Evolutionary conservation across 2,797 vertebrate genomes (phyloP), one percentile per base, ranked within the genome.

Genomic region (Xiphorhynchus erythropygius): DNA sequence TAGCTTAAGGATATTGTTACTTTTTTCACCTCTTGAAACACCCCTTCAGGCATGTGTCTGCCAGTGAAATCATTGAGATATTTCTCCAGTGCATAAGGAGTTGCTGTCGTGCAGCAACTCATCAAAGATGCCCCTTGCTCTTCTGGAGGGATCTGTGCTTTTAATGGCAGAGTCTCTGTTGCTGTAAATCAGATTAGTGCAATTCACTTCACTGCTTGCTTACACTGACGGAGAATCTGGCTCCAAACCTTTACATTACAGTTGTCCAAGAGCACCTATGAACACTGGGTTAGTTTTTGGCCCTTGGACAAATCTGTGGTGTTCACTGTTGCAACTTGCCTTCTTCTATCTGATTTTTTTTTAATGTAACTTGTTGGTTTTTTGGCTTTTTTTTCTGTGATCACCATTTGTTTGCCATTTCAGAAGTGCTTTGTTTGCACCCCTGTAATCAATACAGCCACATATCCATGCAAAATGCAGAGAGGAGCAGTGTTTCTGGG

Each of bases 1-100:
- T 94, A 95, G 80, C 94, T 95, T 91, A 84, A 93, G 91, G 96
- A 89, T 94, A 94, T 87, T 93, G 64, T 78, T 95, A 63, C 94
- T 93, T 95, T 94, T 82, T 96, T 87, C 63, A 87, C 70, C 82
- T 91, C 88, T 77, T 82, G 87, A 89, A 91, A 80, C 33, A 60
- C 50, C 59, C 88, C 86, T 84, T 10, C 0, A 2, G 94, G 85
- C 74, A 35, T 90, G 67, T 82, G 70, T 82, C 87, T 96, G 80
- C 87, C 87, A 70, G 37, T 88, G 80, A 91, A 93, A 87, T 93
- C 94, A 90, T 0, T 33, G 83, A 84, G 89, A 57, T 84, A 41
- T 63, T 93, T 90, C 79, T 76, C 37, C 39, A 56, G 67, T 35
- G 47, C 0, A 6, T 86, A 82, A 94, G 83, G 85, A 77, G 46